Percentiles rank a stretch among this genome's conserved stretches.
Evolutionary conservation across 2,888 invertebrate species (phyloP).

Genomic region (Ischnus inquisitorius): DNA sequence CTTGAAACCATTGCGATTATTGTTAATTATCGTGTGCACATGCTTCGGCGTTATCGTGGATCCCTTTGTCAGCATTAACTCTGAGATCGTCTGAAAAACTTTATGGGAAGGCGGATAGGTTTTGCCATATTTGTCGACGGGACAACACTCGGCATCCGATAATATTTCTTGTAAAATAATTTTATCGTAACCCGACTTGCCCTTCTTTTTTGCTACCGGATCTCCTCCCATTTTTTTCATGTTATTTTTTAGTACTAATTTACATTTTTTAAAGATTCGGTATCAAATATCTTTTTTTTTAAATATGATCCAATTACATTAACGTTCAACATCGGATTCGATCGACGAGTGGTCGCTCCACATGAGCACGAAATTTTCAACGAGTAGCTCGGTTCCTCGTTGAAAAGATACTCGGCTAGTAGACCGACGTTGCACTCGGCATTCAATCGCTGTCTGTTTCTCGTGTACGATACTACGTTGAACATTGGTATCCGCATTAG

Average conservation of each 20-base stretch:
- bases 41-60: constrained; percentile 56
- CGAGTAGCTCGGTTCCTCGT: neutral
- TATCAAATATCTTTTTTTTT: neutral
- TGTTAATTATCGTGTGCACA: constrained; percentile 53
- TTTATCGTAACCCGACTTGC: constrained; percentile 58
- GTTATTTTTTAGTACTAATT: neutral
- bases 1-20: constrained; percentile 49
- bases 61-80: constrained; percentile 47
- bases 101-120: constrained; percentile 31
- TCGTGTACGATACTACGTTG: too few relatives aligned
- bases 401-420: constrained; percentile 15
- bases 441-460: neutral
- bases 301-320: constrained; percentile 1
- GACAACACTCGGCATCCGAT: constrained; percentile 32
- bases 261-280: too few relatives aligned
- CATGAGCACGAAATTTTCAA: constrained; percentile 10
- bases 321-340: neutral
- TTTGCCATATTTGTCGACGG: constrained; percentile 40
- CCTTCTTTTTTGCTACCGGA: neutral
- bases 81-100: constrained; percentile 41
- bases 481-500: too few relatives aligned
- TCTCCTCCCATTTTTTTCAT: neutral
- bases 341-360: constrained; percentile 5
- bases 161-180: constrained; percentile 37
- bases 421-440: constrained; percentile 27